phyloP scores from a whole-genome alignment of 2,113 vertebrate species.

The Axis porcinus region DNA sequence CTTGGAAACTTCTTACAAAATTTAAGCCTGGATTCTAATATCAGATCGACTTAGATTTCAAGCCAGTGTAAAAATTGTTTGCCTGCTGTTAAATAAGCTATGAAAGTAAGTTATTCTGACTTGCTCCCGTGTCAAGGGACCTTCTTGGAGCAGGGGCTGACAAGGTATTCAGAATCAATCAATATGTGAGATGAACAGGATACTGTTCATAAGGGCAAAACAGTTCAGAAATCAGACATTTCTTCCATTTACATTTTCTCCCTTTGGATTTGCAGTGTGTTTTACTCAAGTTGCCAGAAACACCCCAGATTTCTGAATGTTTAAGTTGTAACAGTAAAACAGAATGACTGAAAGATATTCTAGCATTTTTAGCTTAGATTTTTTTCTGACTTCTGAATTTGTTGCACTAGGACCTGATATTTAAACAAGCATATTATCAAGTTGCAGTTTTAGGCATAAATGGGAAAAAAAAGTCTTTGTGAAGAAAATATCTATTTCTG shows the following conservation, averaged over 20 bases:
- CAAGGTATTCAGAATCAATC: not conserved
- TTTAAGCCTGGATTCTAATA: not conserved
- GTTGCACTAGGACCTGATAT: not conserved
- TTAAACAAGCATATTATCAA: not conserved
- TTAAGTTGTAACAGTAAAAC: constrained; percentile 32
- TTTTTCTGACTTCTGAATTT: constrained; percentile 31
- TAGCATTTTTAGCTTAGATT: constrained; percentile 29
- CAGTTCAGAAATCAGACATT: not conserved
- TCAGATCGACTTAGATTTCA: not conserved
- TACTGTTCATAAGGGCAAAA: not conserved
- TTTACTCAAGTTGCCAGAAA: constrained; percentile 34
- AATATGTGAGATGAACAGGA: not conserved
- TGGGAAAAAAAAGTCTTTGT: not conserved
- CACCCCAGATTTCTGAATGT: constrained; percentile 35
- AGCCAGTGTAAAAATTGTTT: not conserved
- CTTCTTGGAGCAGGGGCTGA: not conserved
- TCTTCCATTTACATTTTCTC: not conserved
- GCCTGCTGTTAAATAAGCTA: not conserved
- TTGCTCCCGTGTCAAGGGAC: not conserved
- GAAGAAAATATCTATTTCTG: constrained; percentile 10
- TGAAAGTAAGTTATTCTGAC: not conserved
- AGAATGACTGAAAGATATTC: constrained; percentile 37
- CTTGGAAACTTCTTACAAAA: constrained; percentile 58
- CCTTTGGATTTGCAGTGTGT: not conserved
- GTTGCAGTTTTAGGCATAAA: not conserved